Percentiles rank a stretch among this genome's conserved stretches.
Conservation (phyloP, 2,113 vertebrate species). For the Peromyscus californicus region DNA sequence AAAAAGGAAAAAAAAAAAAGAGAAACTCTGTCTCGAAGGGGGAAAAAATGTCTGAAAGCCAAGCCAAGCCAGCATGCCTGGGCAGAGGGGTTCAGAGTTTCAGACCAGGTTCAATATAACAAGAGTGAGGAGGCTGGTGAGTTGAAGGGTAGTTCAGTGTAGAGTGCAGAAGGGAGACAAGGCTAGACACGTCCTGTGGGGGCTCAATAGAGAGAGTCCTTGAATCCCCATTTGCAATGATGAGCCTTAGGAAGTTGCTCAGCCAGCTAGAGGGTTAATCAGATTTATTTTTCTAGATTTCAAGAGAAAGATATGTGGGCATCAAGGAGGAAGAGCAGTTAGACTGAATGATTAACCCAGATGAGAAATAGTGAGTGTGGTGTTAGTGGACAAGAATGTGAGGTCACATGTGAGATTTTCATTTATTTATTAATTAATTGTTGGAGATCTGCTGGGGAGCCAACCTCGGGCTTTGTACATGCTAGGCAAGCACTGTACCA, state of each 20-base stretch:
- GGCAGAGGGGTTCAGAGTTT: neutral
- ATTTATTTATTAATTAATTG: neutral
- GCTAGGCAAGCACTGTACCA: neutral
- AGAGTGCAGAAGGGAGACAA: neutral
- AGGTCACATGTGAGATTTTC: neutral
- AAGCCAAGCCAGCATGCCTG: neutral
- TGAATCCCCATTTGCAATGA: neutral
- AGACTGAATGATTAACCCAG: neutral
- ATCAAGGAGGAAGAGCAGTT: neutral
- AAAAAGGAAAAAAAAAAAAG: no score
- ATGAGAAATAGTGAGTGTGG: neutral
- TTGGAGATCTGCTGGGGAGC: neutral
- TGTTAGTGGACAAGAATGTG: neutral
- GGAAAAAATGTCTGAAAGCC: neutral
- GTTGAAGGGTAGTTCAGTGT: neutral
- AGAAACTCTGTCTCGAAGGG: neutral
- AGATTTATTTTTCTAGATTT: neutral
- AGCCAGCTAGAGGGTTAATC: constrained; percentile 37
- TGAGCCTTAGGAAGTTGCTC: neutral
- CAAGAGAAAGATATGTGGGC: constrained; percentile 5
- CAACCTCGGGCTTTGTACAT: neutral
- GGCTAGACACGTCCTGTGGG: neutral
- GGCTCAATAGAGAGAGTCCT: neutral
- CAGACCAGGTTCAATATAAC: neutral
- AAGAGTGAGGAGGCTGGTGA: neutral